Evolutionary conservation across 2,888 invertebrate species (phyloP).

Genomic region (Andrena haemorrhoa): DNA sequence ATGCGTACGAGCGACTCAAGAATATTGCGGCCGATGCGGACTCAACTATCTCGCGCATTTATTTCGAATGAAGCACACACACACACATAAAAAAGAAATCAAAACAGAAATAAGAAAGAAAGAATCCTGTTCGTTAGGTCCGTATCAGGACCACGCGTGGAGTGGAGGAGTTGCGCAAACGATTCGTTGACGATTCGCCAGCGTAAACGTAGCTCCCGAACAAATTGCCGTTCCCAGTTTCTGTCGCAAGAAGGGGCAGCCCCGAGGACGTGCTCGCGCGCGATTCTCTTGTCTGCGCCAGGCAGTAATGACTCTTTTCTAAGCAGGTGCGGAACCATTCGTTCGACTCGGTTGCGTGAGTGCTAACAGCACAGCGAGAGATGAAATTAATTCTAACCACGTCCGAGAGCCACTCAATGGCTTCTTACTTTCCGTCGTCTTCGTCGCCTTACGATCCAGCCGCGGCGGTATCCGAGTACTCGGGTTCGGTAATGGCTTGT

Average conservation of each 20-base stretch:
- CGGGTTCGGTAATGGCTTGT: conserved; percentile 82
- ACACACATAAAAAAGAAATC: background rate
- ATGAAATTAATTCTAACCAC: conserved; percentile 74
- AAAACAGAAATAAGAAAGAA: background rate
- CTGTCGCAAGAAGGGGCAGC: conserved; percentile 17
- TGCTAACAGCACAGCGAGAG: conserved; percentile 55
- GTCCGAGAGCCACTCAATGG: conserved; percentile 68
- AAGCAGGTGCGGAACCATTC: conserved; percentile 69
- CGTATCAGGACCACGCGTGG: background rate
- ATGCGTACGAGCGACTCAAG: conserved; percentile 51
- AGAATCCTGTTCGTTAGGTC: background rate
- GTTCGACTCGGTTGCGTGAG: conserved; percentile 58
- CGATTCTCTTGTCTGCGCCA: conserved; percentile 38
- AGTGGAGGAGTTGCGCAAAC: background rate
- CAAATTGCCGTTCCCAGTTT: conserved; percentile 29
- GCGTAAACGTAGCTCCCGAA: conserved; percentile 27
- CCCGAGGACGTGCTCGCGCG: background rate
- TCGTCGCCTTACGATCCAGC: conserved; percentile 52
- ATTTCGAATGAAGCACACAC: conserved; percentile 19
- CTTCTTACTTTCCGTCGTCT: conserved; percentile 70
- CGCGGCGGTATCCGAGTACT: conserved; percentile 55
- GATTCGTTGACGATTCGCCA: background rate
- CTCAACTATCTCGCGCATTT: conserved; percentile 12
- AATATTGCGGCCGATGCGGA: conserved; percentile 42
- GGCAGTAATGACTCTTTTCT: conserved; percentile 55